Conservation (phyloP, 2,888 invertebrate genomes). For the Mimumesa dahlbomi region DNA sequence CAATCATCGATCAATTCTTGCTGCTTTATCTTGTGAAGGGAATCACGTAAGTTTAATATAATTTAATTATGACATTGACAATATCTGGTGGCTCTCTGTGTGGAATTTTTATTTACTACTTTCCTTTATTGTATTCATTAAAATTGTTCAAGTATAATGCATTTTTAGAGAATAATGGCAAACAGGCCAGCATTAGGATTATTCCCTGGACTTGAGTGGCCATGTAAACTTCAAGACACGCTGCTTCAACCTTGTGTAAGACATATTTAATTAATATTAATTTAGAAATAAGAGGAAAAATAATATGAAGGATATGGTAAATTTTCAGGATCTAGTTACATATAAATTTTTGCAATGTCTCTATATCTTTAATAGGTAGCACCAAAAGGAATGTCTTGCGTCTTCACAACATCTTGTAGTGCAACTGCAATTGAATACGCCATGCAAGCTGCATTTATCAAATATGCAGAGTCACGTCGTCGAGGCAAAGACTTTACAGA, state of each 20-base stretch:
- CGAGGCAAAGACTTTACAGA: slow-evolving; percentile 14
- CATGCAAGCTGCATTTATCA: slow-evolving; percentile 44
- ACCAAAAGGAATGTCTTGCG: slow-evolving; percentile 39
- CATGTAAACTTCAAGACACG: slow-evolving; percentile 38
- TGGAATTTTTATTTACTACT: neutral
- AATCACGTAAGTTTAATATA: slow-evolving; percentile 31
- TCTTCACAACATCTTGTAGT: slow-evolving; percentile 39
- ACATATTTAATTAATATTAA: neutral
- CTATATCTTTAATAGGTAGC: slow-evolving; percentile 32
- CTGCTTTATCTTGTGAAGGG: slow-evolving; percentile 27
- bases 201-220: slow-evolving; percentile 46
- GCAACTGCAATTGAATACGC: slow-evolving; percentile 41
- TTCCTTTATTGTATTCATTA: neutral
- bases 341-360: neutral
- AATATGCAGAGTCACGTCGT: slow-evolving; percentile 36
- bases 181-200: slow-evolving; percentile 46
- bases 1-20: slow-evolving; percentile 39
- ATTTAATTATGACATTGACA: no score
- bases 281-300: neutral
- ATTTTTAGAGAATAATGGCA: slow-evolving; percentile 41
- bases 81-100: no score
- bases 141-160: neutral
- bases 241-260: slow-evolving; percentile 50
- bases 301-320: neutral
- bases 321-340: neutral